These are phyloP conservation scores for Diogma glabrata DNA, from an alignment of 2,888 invertebrate species.

Conservation along the genomic window DNA sequence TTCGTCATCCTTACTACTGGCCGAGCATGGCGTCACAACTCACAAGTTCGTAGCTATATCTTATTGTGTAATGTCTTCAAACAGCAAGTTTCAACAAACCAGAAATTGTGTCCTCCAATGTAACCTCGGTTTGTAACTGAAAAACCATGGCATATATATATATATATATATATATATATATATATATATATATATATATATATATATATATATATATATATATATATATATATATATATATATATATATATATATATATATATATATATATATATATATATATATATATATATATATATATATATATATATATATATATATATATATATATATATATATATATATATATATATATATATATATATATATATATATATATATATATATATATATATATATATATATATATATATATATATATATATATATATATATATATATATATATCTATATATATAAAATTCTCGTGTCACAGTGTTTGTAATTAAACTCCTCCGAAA, in stretches of 20 bases:
- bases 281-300: conserved; percentile 8
- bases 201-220: conserved; percentile 4
- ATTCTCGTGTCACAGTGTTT: no score
- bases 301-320: conserved; percentile 8
- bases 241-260: conserved; percentile 4
- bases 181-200: conserved; percentile 5
- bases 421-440: neutral
- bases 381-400: conserved; percentile 2
- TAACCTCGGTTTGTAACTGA: no score
- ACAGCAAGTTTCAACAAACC: no score
- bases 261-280: conserved; percentile 2
- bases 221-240: conserved; percentile 5
- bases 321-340: conserved; percentile 8
- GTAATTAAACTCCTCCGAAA: no score
- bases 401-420: neutral
- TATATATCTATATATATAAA: no score
- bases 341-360: conserved; percentile 7
- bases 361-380: neutral
- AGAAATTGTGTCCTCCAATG: no score
- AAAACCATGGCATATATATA: neutral
- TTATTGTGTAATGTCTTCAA: no score
- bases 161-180: conserved; percentile 5
- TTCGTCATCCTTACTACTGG: no score
- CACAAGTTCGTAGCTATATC: no score
- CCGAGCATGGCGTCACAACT: no score